Percentiles rank a stretch among this genome's conserved stretches.
Evolutionary conservation across 2,888 invertebrate species (phyloP).

Genomic region (Cylindroiulus punctatus): DNA sequence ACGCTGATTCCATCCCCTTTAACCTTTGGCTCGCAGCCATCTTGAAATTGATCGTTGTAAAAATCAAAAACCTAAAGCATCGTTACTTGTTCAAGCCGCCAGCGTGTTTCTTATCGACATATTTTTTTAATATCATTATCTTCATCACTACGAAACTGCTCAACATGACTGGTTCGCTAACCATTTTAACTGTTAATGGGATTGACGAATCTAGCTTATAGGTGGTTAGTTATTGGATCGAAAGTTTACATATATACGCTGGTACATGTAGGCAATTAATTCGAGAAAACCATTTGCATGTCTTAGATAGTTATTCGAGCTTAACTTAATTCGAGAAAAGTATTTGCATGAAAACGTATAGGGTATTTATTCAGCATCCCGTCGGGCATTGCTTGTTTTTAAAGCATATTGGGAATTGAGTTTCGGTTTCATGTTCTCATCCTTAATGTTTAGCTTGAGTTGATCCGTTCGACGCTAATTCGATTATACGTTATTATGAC

Average conservation of each 20-base stretch:
- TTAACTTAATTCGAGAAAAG: too few relatives aligned
- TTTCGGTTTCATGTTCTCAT: not conserved
- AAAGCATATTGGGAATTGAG: not conserved
- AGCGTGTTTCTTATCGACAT: not conserved
- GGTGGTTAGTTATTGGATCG: too few relatives aligned
- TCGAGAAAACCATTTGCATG: too few relatives aligned
- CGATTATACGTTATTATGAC: not conserved
- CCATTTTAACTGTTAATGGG: not conserved
- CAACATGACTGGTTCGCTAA: not conserved
- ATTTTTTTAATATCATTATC: not conserved
- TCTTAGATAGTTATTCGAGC: not conserved
- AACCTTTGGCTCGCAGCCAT: slow-evolving; percentile 22
- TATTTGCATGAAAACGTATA: not conserved
- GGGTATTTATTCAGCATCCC: not conserved
- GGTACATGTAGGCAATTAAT: too few relatives aligned
- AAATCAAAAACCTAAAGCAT: not conserved
- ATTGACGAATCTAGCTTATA: not conserved
- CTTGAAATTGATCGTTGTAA: slow-evolving; percentile 10
- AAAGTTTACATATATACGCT: too few relatives aligned
- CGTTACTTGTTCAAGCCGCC: not conserved
- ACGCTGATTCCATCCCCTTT: not conserved
- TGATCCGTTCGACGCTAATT: not conserved
- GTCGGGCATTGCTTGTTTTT: not conserved
- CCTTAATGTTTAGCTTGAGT: not conserved
- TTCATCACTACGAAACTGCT: not conserved